Evolutionary conservation across 2,888 invertebrate genomes (phyloP), one percentile per base, ranked within the genome.

Genomic region (Epirrita christyi): DNA sequence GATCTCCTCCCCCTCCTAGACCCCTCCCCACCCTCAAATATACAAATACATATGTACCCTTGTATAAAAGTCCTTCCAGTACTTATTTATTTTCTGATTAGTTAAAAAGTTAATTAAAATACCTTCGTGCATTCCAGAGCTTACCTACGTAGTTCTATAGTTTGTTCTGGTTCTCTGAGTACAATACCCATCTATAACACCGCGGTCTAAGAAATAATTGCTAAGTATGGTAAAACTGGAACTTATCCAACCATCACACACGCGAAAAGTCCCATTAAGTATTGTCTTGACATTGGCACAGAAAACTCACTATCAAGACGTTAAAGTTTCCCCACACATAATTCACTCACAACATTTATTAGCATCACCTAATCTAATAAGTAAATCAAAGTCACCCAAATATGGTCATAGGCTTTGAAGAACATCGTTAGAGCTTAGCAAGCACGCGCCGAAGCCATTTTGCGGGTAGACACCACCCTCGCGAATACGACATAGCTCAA

Each of bases 311-410:
- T 38, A 48, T 45, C 45, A 29, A 56, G 40, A 37, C 41, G 28
- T 45, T 32, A 55, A 50, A 55, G 21, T 37, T 42, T 51, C 51
- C 51, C 55, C 47, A 51, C 55, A 44, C 49, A 54, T 61, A 63
- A 60, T 67, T 62, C 50, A 66, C 56, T 55, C 48, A 43, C 55
- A 57, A 54, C 55, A 63, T 64, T 67, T 63, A 66, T 60, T 66
- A 64, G 59, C 57, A 47, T 54, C 61, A 67, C 56, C 66, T 78
- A 83, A 88, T 83, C 85, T 82, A 72, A 73, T 79, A 78, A 86
- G 85, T 88, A 88, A 89, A 90, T 89, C 86, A 88, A 80, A 81
- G 80, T 80, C 81, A 76, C 77, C 59, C 77, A 76, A 83, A 78
- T 76, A 79, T 75, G 80, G 80, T 77, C 71, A 76, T 71, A 72